A percentile compares a stretch with the other conserved stretches of the same genome.
phyloP scores from a whole-genome alignment of 2,888 invertebrate species.

The Mesorhabditis spiculigera region DNA sequence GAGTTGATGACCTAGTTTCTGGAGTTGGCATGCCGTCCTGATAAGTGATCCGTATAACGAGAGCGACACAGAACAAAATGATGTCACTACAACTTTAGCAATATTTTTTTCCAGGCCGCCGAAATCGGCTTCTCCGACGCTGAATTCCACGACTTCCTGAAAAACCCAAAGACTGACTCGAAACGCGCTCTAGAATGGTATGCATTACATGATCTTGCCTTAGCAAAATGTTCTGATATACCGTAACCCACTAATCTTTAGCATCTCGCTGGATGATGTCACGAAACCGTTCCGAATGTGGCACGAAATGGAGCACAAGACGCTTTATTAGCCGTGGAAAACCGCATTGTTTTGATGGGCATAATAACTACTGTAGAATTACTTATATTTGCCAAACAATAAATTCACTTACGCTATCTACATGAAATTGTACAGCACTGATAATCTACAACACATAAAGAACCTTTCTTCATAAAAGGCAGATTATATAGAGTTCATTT shows the following conservation, averaged over 20 bases:
- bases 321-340: constrained; percentile 22
- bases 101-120: constrained; percentile 32
- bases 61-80: no score
- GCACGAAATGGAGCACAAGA: constrained; percentile 39
- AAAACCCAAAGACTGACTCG: constrained; percentile 40
- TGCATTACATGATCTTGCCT: background rate
- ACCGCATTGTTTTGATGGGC: no score
- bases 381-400: no score
- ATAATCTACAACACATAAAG: no score
- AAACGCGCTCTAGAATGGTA: constrained; percentile 9
- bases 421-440: no score
- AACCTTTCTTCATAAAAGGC: no score
- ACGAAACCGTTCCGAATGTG: constrained; percentile 44
- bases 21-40: no score
- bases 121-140: constrained; percentile 50
- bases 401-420: no score
- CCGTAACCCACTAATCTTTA: background rate
- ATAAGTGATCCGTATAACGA: no score
- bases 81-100: background rate
- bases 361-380: no score
- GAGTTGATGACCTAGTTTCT: no score
- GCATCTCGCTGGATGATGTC: constrained; percentile 31
- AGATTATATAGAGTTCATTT: no score
- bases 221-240: background rate
- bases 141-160: constrained; percentile 50